These are phyloP conservation scores for Drosophila algonquin DNA, from an alignment of 2,888 invertebrate species.

Conservation along the genomic window DNA sequence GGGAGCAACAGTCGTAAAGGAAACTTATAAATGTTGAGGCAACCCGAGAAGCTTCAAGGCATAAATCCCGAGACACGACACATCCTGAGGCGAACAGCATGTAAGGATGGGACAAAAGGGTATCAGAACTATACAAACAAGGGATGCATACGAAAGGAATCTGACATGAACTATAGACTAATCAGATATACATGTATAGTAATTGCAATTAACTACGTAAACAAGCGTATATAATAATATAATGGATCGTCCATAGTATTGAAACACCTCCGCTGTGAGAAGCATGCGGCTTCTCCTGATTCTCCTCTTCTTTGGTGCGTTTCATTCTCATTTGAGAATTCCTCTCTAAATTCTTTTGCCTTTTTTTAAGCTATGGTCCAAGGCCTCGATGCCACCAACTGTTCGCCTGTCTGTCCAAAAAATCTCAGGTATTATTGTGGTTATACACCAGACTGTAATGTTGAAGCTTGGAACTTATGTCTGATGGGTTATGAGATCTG, in stretches of 20 bases:
- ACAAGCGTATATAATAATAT: neutral
- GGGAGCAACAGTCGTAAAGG: neutral
- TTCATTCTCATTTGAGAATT: too few relatives aligned
- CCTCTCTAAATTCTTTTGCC: too few relatives aligned
- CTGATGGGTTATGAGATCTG: too few relatives aligned
- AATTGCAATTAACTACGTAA: neutral
- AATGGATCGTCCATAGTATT: neutral
- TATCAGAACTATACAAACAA: neutral
- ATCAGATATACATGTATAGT: too few relatives aligned
- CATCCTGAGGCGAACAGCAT: neutral
- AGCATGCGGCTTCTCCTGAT: too few relatives aligned
- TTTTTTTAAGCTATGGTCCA: too few relatives aligned
- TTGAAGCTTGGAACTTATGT: too few relatives aligned
- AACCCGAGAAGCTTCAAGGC: neutral
- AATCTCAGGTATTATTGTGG: too few relatives aligned
- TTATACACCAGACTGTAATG: too few relatives aligned
- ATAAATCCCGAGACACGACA: neutral
- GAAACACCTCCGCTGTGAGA: neutral
- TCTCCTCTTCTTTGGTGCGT: too few relatives aligned
- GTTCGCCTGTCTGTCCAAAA: too few relatives aligned
- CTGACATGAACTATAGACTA: neutral
- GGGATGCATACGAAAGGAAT: neutral
- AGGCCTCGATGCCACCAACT: too few relatives aligned
- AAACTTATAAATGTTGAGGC: neutral
- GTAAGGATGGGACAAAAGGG: neutral